Evolutionary conservation across 2,888 invertebrate genomes (phyloP), one percentile per base, ranked within the genome.

Genomic region (Campoplex capitator): DNA sequence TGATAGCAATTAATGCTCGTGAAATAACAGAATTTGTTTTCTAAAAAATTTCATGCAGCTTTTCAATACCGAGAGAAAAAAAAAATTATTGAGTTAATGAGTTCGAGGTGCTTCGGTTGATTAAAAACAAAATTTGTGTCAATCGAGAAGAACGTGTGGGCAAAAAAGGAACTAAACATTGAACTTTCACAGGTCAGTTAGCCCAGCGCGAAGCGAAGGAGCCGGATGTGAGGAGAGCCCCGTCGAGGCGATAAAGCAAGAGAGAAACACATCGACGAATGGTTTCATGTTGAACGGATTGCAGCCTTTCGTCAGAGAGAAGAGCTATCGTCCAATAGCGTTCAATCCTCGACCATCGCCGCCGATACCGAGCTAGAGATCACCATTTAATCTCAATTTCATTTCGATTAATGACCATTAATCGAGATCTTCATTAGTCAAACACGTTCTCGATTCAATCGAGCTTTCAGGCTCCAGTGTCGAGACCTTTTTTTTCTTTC

Each of bases 281-380:
- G 91, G 91, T 80, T 92, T 93, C 76, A 86, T 91, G 48, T 83
- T 92, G n/a, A 92, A 90, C 89, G 91, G 90, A 73, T 90, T 93
- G 48, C 94, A 94, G 89, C 95, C 95, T 48, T 95, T 94, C 88
- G 93, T 93, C 65, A 91, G 93, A 75, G 92, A 92, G 78, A 94
- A 94, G 91, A 94, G 93, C 68, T 95, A 95, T 90, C 93, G 95
- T 86, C 95, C 95, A 45, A 95, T 95, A 87, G 92, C 93, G 65
- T 95, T 95, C 90, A 94, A 94, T 87, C 95, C 95, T 76, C 92
- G 91, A 56, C 90, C 93, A 84, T 87, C 90, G 56, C 87, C 90
- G 77, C 82, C 86, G 51, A 67, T 86, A 65, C 86, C 83, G 38
- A 83, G 83, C 76, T 86, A 83, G 56, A 79, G 13, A 51, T 54